Conservation (phyloP, 2,888 invertebrate genomes). For the Ceriagrion tenellum region DNA sequence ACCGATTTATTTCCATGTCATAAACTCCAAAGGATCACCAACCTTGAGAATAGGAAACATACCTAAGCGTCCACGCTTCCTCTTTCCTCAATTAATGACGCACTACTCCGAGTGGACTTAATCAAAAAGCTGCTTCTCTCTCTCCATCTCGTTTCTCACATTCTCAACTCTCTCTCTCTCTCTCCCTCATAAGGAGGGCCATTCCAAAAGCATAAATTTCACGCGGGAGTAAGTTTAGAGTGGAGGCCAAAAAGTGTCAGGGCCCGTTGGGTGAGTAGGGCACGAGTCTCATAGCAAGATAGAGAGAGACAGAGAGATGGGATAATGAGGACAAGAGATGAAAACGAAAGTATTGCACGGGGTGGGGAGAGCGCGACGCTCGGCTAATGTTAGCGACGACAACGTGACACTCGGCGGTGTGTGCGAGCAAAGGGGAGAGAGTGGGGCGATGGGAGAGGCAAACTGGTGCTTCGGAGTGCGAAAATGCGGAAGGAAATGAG, state of each 20-base stretch:
- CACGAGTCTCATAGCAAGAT: too few species aligned
- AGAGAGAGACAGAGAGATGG: background rate
- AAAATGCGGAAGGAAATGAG: background rate
- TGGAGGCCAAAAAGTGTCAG: background rate
- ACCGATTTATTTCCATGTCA: too few species aligned
- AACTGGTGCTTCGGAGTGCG: background rate
- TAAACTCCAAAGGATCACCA: too few species aligned
- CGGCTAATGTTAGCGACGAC: too few species aligned
- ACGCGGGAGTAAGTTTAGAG: background rate
- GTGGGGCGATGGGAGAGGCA: background rate
- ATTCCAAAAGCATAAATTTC: background rate
- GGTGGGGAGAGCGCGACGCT: background rate
- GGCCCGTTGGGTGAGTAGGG: too few species aligned
- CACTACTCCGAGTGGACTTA: background rate
- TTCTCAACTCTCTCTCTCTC: background rate
- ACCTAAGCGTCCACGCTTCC: too few species aligned
- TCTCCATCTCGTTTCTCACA: background rate
- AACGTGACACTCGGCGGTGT: background rate
- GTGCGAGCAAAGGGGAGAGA: background rate
- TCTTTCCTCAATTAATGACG: background rate
- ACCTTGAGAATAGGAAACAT: too few species aligned
- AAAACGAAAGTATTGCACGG: background rate
- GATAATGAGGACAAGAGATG: conserved; percentile 16
- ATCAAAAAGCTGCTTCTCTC: background rate
- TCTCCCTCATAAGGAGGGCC: background rate